These are phyloP conservation scores for Alosa sapidissima DNA, from an alignment of 2,797 vertebrate species.

Conservation along the genomic window DNA sequence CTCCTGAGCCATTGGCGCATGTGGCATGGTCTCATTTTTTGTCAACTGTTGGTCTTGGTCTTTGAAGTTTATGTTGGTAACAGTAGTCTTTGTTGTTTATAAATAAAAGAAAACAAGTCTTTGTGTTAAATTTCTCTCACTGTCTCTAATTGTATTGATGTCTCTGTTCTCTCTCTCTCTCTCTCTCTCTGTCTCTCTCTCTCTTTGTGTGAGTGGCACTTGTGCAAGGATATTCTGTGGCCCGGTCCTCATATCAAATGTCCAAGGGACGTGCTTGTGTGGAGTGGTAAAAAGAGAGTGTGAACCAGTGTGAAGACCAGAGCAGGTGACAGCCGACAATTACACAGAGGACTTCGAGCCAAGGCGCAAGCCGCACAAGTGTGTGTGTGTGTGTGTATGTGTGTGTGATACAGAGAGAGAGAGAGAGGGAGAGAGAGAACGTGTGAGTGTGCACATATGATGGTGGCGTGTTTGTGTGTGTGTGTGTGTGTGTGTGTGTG, in stretches of 20 bases:
- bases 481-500: background rate
- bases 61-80: too few species aligned
- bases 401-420: slow-evolving; percentile 11
- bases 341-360: slow-evolving; percentile 44
- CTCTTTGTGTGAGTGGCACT: background rate
- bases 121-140: background rate
- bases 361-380: slow-evolving; percentile 2
- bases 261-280: slow-evolving; percentile 35
- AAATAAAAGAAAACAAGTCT: too few species aligned
- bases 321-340: slow-evolving; percentile 50
- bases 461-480: background rate
- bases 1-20: too few species aligned
- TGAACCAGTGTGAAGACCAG: slow-evolving; percentile 19
- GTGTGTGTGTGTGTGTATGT: slow-evolving; percentile 37
- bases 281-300: slow-evolving; percentile 25
- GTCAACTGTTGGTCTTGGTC: background rate
- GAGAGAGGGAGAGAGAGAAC: background rate
- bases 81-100: too few species aligned
- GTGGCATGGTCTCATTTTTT: too few species aligned
- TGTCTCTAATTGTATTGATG: background rate
- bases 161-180: background rate
- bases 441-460: background rate
- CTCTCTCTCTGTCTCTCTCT: background rate
- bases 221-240: background rate
- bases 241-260: slow-evolving; percentile 28